Conservation (phyloP, 2,888 invertebrate species). For the Carabus problematicus region DNA sequence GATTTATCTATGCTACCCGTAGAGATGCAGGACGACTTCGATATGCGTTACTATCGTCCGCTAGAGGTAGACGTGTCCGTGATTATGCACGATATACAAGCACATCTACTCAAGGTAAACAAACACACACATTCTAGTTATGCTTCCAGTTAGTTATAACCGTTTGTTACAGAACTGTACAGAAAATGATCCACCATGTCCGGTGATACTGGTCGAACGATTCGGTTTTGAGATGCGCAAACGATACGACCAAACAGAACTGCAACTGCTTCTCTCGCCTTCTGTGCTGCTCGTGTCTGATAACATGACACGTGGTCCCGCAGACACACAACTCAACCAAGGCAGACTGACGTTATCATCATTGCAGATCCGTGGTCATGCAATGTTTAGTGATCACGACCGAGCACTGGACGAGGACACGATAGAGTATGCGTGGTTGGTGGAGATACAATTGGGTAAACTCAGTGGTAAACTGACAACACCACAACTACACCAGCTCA, state of each 20-base stretch:
- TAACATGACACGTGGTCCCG: slow-evolving; percentile 70
- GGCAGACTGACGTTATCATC: slow-evolving; percentile 87
- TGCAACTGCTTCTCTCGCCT: slow-evolving; percentile 90
- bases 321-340: slow-evolving; percentile 78
- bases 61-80: slow-evolving; percentile 91
- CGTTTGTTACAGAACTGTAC: slow-evolving; percentile 77
- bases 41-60: slow-evolving; percentile 87
- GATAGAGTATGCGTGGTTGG: slow-evolving; percentile 95
- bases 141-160: background rate
- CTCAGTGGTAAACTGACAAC: slow-evolving; percentile 89
- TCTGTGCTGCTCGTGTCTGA: slow-evolving; percentile 83
- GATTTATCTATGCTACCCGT: slow-evolving; percentile 70
- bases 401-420: slow-evolving; percentile 92
- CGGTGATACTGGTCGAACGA: slow-evolving; percentile 85
- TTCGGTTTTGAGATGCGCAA: slow-evolving; percentile 98
- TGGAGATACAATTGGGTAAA: slow-evolving; percentile 94
- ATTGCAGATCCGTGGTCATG: slow-evolving; percentile 90
- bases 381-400: slow-evolving; percentile 94
- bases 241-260: slow-evolving; percentile 85
- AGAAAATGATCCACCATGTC: slow-evolving; percentile 90
- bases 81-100: slow-evolving; percentile 94
- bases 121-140: slow-evolving; percentile 24
- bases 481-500: slow-evolving; percentile 86
- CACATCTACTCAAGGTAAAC: slow-evolving; percentile 81
- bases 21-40: slow-evolving; percentile 83